Conservation (phyloP, 2,888 invertebrate genomes). For the Meiosimyza decipiens region DNA sequence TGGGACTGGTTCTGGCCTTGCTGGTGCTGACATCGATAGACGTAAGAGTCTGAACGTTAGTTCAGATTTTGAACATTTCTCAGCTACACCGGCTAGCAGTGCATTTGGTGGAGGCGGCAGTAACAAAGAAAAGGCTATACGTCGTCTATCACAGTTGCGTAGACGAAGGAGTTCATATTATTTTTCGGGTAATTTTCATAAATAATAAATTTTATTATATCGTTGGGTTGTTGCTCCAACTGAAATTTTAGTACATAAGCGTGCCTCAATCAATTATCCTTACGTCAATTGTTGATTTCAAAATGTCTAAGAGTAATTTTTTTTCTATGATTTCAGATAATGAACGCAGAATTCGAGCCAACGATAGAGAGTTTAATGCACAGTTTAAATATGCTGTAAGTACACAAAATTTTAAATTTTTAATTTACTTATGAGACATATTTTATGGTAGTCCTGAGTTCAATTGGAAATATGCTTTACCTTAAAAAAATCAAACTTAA, state of each 20-base stretch:
- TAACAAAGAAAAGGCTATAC: slow-evolving; percentile 47
- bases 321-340: slow-evolving; percentile 77
- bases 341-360: slow-evolving; percentile 96
- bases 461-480: too few species aligned
- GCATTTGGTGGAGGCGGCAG: slow-evolving; percentile 33
- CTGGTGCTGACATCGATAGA: slow-evolving; percentile 36
- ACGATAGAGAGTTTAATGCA: slow-evolving; percentile 95
- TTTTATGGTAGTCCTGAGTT: too few species aligned
- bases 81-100: slow-evolving; percentile 44
- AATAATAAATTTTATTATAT: neutral
- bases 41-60: slow-evolving; percentile 45
- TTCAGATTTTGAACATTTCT: slow-evolving; percentile 48
- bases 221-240: too few species aligned
- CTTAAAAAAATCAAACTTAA: too few species aligned
- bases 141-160: slow-evolving; percentile 62
- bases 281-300: too few species aligned
- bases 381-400: slow-evolving; percentile 99
- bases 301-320: neutral
- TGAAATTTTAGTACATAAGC: too few species aligned
- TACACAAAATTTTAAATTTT: slow-evolving; percentile 51
- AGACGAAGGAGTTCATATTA: slow-evolving; percentile 65
- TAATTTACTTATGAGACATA: too few species aligned
- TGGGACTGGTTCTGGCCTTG: slow-evolving; percentile 31
- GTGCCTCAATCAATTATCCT: too few species aligned
- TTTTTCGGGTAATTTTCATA: slow-evolving; percentile 60